A percentile compares a stretch with the other conserved stretches of the same genome.
phyloP scores from a whole-genome alignment of 2,797 vertebrate genomes.

The Silurus lanzhouensis region DNA sequence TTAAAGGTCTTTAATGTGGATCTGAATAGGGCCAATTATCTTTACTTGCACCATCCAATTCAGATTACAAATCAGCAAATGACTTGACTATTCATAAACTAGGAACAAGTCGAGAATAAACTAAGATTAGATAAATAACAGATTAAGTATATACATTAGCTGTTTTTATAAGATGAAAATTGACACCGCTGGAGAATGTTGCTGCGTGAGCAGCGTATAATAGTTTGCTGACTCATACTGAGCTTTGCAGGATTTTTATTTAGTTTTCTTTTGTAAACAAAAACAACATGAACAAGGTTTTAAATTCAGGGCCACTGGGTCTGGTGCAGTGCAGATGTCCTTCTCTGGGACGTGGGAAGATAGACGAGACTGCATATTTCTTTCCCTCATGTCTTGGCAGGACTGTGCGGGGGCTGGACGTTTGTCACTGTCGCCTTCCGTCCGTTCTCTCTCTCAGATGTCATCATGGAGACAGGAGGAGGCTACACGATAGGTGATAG shows the following conservation, averaged over 20 bases:
- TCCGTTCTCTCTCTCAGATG: conserved; percentile 52
- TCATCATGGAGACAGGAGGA: conserved; percentile 54
- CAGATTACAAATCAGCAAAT: background rate
- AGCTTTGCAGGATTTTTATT: background rate
- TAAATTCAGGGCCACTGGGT: conserved; percentile 32
- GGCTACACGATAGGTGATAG: conserved; percentile 35
- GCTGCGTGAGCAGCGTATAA: background rate
- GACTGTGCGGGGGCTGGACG: conserved; percentile 43
- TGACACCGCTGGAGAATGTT: background rate
- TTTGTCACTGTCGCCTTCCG: conserved; percentile 54
- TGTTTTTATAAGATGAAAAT: background rate
- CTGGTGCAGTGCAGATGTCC: conserved; percentile 58
- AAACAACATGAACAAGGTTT: conserved; percentile 15
- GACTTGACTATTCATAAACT: background rate
- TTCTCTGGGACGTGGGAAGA: conserved; percentile 32
- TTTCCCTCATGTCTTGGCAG: conserved; percentile 30
- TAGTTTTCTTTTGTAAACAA: background rate
- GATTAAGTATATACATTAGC: background rate
- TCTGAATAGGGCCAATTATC: background rate
- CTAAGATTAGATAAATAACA: background rate
- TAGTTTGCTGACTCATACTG: background rate
- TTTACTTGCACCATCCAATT: background rate
- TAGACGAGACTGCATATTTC: conserved; percentile 4
- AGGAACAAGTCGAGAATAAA: background rate
- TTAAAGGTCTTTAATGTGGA: background rate